Base-by-base conservation (phyloP, 2,797 vertebrate species). In the Acanthurus tractus region DNA sequence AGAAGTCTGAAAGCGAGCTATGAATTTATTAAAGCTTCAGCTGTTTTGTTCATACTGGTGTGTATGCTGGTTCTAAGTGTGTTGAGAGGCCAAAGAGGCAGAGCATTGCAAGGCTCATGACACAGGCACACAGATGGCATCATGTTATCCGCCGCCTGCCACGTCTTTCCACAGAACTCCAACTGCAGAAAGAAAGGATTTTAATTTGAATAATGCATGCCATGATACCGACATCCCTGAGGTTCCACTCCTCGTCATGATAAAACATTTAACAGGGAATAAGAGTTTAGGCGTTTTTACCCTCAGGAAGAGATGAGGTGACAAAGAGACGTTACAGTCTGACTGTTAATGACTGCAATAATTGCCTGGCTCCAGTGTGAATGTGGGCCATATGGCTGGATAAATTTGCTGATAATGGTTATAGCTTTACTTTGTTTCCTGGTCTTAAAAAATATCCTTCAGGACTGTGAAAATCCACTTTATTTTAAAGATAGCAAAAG, bases 191-290 rank as follows among this genome's bases (percentile, higher is more conserved):
- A 63, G 67, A 66, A 59, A 74, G 76, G 76, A 83, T 85, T 79
- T 77, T 50, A 38, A 67, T 64, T 65, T 86, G 70, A 90, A 88
- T 88, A 86, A 91, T 87, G 77, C 50, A 88, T 49, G 70, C 17
- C 9, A 8, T 15, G 74, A 81, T 59, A 63, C 56, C 6, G 79
- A 50, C 77, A 63, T 72, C 78, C 80, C 64, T 2, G 65, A 77
- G 84, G 86, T 88, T 78, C 79, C 75, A 59, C 72, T 78, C 62
- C 79, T 71, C 83, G 58, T 87, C 75, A 48, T 48, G 67, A 79
- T 91, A 66, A 93, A 92, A 89, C 79, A 88, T 88, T 91, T 82
- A 90, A 61, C 76, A 40, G 53, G 6, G 72, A 75, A 46, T 62
- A 53, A 81, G 74, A 57, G 50, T 82, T 88, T 67, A 73, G 76